Conservation (phyloP, 2,113 vertebrate species). For the Seriola dumerili region DNA sequence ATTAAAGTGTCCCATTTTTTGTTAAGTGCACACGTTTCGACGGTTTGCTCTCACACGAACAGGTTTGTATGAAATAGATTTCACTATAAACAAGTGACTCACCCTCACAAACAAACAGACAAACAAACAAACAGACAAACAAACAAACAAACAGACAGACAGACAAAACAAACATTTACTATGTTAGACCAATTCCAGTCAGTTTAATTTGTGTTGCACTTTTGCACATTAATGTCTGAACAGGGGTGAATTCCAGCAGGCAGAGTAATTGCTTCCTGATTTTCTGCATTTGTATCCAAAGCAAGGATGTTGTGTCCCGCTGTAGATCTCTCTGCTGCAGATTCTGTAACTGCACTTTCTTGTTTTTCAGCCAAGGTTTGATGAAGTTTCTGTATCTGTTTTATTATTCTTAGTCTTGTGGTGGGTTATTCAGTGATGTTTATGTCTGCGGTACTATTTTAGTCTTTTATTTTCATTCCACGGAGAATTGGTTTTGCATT, state of each 20-base stretch:
- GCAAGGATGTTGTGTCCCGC: not conserved
- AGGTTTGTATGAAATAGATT: not conserved
- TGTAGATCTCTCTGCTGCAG: not conserved
- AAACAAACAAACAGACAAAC: not conserved
- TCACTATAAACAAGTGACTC: not conserved
- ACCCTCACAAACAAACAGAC: not conserved
- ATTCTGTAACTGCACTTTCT: no score
- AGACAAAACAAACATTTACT: not conserved
- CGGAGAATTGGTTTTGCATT: no score
- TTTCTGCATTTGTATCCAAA: constrained; percentile 9
- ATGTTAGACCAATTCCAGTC: not conserved
- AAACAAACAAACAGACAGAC: not conserved
- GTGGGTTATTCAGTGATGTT: not conserved
- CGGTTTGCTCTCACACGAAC: not conserved
- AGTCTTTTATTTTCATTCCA: no score
- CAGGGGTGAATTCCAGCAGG: not conserved
- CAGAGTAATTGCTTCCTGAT: constrained; percentile 17
- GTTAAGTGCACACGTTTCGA: not conserved
- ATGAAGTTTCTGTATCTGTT: not conserved
- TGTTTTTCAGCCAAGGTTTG: no score
- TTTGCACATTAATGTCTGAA: not conserved
- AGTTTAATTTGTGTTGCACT: not conserved
- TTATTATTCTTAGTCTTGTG: no score
- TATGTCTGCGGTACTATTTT: not conserved
- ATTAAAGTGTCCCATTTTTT: not conserved